Evolutionary conservation across 2,888 invertebrate species (phyloP).

Genomic region (Pterostichus madidus): DNA sequence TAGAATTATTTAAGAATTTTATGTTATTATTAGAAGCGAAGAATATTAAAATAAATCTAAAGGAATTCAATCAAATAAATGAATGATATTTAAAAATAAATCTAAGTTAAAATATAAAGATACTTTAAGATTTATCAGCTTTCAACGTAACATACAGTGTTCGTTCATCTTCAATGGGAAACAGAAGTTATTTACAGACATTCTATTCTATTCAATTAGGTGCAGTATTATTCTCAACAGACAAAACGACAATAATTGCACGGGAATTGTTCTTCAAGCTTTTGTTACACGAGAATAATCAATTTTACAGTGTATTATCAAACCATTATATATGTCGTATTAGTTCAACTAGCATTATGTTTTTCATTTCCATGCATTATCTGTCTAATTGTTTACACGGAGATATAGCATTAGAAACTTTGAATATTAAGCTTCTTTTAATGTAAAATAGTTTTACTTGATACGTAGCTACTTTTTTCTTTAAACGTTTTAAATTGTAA

Average conservation of each 20-base stretch:
- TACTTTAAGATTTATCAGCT: neutral
- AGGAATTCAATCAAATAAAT: too few relatives aligned
- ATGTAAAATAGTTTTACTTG: constrained; percentile 21
- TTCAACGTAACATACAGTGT: constrained; percentile 1
- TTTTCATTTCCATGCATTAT: constrained; percentile 19
- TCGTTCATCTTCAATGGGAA: constrained; percentile 36
- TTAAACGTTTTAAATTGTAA: constrained; percentile 15
- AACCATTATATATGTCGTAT: constrained; percentile 51
- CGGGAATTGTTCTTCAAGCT: constrained; percentile 47
- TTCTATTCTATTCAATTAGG: constrained; percentile 49
- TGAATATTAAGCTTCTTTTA: constrained; percentile 20
- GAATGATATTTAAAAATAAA: too few relatives aligned
- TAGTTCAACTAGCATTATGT: constrained; percentile 25
- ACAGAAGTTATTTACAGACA: constrained; percentile 58
- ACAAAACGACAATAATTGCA: constrained; percentile 62
- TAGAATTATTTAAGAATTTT: too few relatives aligned
- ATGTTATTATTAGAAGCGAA: too few relatives aligned
- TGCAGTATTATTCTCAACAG: constrained; percentile 51
- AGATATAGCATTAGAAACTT: constrained; percentile 22
- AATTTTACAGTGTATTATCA: constrained; percentile 60
- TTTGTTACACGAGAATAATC: constrained; percentile 56
- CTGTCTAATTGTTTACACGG: neutral
- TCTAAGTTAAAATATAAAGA: too few relatives aligned
- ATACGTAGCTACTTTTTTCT: neutral
- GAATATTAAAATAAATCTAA: too few relatives aligned